Conservation (phyloP, 2,113 vertebrate species). For the Tetrao urogallus region DNA sequence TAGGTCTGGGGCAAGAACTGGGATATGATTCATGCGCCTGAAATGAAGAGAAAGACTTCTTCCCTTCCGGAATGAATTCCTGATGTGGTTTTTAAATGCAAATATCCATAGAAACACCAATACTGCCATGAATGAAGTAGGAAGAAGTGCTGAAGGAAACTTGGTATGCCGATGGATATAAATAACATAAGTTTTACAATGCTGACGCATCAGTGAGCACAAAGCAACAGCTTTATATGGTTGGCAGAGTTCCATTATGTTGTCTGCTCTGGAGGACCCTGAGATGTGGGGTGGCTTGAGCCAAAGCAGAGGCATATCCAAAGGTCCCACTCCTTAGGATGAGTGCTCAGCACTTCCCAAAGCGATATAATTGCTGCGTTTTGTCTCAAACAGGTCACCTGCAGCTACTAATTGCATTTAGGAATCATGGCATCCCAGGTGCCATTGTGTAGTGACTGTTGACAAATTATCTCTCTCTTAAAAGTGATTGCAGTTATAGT, state of each 20-base stretch:
- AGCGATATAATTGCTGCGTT: fast-evolving
- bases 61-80: not conserved
- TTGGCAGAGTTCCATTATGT: not conserved
- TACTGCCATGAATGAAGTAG: not conserved
- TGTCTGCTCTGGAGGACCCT: not conserved
- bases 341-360: not conserved
- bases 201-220: not conserved
- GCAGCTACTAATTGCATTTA: not conserved
- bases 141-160: not conserved
- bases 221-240: not conserved
- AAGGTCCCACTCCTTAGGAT: not conserved
- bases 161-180: not conserved
- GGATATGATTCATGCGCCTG: not conserved
- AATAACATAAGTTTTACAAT: not conserved
- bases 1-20: not conserved
- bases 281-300: fast-evolving
- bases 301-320: not conserved
- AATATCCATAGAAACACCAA: not conserved
- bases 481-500: not conserved
- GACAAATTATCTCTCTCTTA: not conserved
- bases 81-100: not conserved
- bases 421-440: not conserved
- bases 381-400: not conserved
- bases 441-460: not conserved
- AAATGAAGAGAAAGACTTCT: not conserved